Conservation (phyloP, 1,140 invertebrate species). For the Brachionus paranguensis region DNA sequence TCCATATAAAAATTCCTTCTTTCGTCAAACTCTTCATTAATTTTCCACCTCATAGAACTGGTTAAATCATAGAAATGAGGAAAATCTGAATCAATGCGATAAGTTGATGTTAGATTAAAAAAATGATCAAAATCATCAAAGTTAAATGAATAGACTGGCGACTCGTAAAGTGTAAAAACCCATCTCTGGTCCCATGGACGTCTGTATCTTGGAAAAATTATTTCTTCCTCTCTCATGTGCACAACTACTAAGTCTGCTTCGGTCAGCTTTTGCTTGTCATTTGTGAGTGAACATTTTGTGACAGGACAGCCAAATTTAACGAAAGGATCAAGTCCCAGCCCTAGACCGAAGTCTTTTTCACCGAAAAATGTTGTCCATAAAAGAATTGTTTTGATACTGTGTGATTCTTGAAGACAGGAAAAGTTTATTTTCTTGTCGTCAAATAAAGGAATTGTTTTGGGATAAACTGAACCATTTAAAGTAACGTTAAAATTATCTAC, state of each 20-base stretch:
- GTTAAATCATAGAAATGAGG: not conserved
- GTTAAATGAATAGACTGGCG: not conserved
- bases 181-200: not conserved
- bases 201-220: not conserved
- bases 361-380: slow-evolving; percentile 21
- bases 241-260: slow-evolving; percentile 8
- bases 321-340: not conserved
- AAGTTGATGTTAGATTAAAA: slow-evolving; percentile 17
- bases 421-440: not conserved
- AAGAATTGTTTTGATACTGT: not conserved
- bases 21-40: not conserved
- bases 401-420: not conserved
- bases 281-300: slow-evolving; percentile 11
- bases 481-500: not conserved
- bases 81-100: not conserved
- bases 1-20: not conserved
- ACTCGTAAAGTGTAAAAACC: not conserved
- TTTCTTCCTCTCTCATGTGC: slow-evolving; percentile 15
- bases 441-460: not conserved
- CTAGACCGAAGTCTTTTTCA: not conserved
- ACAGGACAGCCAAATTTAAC: not conserved
- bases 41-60: not conserved
- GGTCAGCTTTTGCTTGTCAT: not conserved
- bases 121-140: not conserved
- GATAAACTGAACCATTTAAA: not conserved